Percentiles rank a stretch among this genome's conserved stretches.
phyloP scores from a whole-genome alignment of 2,888 invertebrate species.

The Standfussiana lucernea region DNA sequence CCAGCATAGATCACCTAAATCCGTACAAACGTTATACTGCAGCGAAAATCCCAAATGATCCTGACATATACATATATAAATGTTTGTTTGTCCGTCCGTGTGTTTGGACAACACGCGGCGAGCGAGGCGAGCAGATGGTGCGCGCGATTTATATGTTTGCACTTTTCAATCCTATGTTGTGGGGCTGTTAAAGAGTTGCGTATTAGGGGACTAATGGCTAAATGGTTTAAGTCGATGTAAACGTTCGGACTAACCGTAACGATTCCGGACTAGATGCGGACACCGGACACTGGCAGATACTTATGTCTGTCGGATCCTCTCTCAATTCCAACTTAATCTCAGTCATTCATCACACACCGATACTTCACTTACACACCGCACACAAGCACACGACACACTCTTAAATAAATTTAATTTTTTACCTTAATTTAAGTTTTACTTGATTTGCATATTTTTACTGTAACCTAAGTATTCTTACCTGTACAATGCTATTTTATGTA shows the following conservation, averaged over 20 bases:
- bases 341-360: no score
- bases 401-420: no score
- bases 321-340: no score
- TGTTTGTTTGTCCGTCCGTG: slow-evolving; percentile 67
- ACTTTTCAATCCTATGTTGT: slow-evolving; percentile 63
- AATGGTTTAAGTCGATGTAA: slow-evolving; percentile 1
- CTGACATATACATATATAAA: slow-evolving; percentile 65
- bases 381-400: no score
- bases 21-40: slow-evolving; percentile 42
- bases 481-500: no score
- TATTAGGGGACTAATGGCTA: slow-evolving; percentile 28
- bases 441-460: no score
- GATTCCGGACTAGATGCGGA: neutral
- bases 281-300: neutral
- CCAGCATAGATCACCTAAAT: slow-evolving; percentile 57
- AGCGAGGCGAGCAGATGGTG: slow-evolving; percentile 58
- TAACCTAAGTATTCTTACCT: no score
- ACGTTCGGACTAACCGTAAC: neutral
- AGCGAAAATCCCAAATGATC: slow-evolving; percentile 68
- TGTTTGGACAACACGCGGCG: slow-evolving; percentile 63
- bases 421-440: no score
- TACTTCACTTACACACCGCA: no score
- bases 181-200: slow-evolving; percentile 44
- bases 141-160: slow-evolving; percentile 66
- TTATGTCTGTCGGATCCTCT: neutral